Evolutionary conservation across 1,140 invertebrate species (phyloP).

Genomic region (Atta cephalotes): DNA sequence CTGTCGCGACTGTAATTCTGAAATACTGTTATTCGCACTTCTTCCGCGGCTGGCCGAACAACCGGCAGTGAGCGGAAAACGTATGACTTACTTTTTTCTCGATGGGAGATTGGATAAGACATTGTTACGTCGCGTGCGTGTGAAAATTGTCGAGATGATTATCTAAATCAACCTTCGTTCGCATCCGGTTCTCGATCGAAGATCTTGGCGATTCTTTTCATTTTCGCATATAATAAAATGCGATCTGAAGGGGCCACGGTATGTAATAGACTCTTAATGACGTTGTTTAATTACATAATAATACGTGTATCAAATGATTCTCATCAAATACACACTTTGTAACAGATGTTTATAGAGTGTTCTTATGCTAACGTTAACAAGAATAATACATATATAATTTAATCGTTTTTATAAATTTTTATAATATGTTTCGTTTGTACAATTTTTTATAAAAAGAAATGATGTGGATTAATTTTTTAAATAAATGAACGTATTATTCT

Average conservation of each 20-base stretch:
- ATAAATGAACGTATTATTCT: constrained; percentile 32
- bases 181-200: neutral
- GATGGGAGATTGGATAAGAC: constrained; percentile 27
- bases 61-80: neutral
- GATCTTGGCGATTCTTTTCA: neutral
- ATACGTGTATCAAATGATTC: neutral
- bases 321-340: neutral
- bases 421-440: neutral
- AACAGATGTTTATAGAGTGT: neutral
- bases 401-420: neutral
- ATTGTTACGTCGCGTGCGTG: constrained; percentile 2
- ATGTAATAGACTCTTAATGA: neutral
- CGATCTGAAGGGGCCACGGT: neutral
- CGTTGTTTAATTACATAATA: neutral
- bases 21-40: constrained; percentile 57
- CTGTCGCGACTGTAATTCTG: constrained; percentile 62
- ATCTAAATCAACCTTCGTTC: constrained; percentile 15
- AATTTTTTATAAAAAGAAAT: neutral
- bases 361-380: neutral
- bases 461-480: neutral
- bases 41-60: neutral
- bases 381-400: neutral
- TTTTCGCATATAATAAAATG: neutral
- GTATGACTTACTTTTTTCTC: neutral
- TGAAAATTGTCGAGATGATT: constrained; percentile 13